A percentile compares a stretch with the other conserved stretches of the same genome.
Evolutionary conservation across 1,140 invertebrate genomes (phyloP).

Genomic region (Cyclargus thomasi): DNA sequence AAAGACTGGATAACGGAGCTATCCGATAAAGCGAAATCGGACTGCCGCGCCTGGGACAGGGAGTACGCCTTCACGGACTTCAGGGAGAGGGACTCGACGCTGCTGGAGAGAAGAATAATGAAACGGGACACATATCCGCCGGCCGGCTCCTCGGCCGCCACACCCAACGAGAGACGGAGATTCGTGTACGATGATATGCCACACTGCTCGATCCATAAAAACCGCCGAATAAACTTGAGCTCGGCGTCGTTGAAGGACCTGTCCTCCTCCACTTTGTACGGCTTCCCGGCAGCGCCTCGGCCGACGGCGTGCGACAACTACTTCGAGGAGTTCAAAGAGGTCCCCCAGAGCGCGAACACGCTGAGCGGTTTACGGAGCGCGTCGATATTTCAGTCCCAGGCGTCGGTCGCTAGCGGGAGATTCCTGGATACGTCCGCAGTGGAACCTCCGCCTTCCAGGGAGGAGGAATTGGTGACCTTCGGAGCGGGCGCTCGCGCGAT

Average conservation of each 20-base stretch:
- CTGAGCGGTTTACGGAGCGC: conserved; percentile 64
- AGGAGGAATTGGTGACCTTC: conserved; percentile 66
- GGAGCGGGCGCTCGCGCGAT: conserved; percentile 42
- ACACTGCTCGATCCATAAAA: conserved; percentile 67
- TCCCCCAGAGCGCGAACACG: conserved; percentile 68
- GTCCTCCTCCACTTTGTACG: conserved; percentile 73
- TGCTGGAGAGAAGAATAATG: conserved; percentile 64
- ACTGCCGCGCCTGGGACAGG: conserved; percentile 64
- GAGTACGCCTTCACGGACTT: conserved; percentile 64
- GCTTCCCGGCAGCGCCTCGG: conserved; percentile 74
- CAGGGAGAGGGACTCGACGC: conserved; percentile 58
- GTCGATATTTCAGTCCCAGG: conserved; percentile 67
- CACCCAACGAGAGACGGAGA: conserved; percentile 65
- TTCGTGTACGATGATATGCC: conserved; percentile 73
- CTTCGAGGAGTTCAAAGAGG: conserved; percentile 68
- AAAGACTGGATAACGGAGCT: conserved; percentile 74
- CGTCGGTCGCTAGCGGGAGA: conserved; percentile 59
- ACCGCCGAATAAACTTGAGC: conserved; percentile 69
- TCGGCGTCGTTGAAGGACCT: conserved; percentile 76
- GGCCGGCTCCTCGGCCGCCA: conserved; percentile 67
- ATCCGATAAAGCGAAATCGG: conserved; percentile 64
- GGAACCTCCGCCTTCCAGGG: conserved; percentile 58
- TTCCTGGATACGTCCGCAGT: conserved; percentile 59
- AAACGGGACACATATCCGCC: conserved; percentile 69
- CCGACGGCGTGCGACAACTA: conserved; percentile 66